These are phyloP conservation scores for Taenioides sp. DNA, from an alignment of 2,797 vertebrate species.

Conservation along the genomic window DNA sequence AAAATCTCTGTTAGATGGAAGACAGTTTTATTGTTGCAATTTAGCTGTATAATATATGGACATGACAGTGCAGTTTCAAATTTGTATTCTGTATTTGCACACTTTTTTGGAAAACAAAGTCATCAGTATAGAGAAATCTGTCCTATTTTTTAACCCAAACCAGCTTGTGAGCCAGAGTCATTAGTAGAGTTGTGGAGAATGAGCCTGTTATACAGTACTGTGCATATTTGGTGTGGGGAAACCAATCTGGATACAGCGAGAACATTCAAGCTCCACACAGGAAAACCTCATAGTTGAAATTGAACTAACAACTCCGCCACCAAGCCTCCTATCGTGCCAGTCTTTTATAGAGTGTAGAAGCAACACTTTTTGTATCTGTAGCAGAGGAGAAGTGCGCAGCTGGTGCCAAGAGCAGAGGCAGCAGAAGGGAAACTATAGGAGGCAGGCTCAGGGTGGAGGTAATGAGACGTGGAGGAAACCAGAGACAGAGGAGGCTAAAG, in stretches of 20 bases:
- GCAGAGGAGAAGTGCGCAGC: constrained; percentile 35
- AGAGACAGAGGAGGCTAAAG: constrained; percentile 18
- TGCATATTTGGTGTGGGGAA: background rate
- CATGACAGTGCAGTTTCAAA: too few relatives aligned
- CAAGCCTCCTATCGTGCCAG: background rate
- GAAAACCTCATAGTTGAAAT: background rate
- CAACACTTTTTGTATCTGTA: constrained; percentile 49
- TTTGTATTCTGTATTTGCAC: too few relatives aligned
- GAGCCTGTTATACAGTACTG: background rate
- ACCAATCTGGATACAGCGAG: background rate
- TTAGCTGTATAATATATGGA: too few relatives aligned
- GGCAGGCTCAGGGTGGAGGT: constrained; percentile 20
- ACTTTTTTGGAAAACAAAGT: too few relatives aligned
- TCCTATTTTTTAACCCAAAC: too few relatives aligned
- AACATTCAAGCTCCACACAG: background rate
- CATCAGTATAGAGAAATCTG: too few relatives aligned
- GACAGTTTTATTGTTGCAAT: too few relatives aligned
- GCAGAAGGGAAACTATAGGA: constrained; percentile 29
- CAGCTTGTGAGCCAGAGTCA: too few relatives aligned
- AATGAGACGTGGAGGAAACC: constrained; percentile 37
- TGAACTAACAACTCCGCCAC: background rate
- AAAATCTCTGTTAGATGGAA: too few relatives aligned
- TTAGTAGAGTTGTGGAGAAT: too few relatives aligned
- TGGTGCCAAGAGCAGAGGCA: constrained; percentile 55
- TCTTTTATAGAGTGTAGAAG: background rate